Base-by-base conservation (phyloP, 2,888 invertebrate genomes). In the Pheosia gnoma region DNA sequence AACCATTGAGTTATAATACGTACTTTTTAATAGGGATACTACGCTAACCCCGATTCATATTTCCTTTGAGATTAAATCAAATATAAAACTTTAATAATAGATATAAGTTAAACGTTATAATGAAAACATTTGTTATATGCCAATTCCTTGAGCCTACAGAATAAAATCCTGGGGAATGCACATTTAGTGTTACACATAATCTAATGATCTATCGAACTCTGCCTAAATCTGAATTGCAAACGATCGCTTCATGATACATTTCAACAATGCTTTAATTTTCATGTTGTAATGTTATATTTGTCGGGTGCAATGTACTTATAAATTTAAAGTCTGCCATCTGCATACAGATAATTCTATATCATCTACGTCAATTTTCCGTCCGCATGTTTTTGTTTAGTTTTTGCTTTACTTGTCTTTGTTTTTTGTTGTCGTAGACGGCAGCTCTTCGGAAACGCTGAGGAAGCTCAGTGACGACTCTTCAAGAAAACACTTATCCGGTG, bases 401-500 rank as follows among this genome's bases (percentile, higher is more conserved):
- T 86, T 85, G 93, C 93, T 92, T 92, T 91, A 93, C 78, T 84
- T 92, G 92, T 90, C 74, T 86, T 85, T 84, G 81, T 89, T 90
- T 75, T 89, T 90, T 90, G 87, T 93, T 92, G 87, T 89, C 91
- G 73, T 93, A 94, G 94, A 94, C 93, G 90, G 91, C 89, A 90
- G 94, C 72, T 86, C 91, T 49, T 83, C 92, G 81, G 94, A 94
- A 79, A 85, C 91, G 70, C 83, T 88, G 75, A 88, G 94, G 85
- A 94, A 93, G 79, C 85, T 90, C 73, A 94, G 94, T 79, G 93
- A 94, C 87, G 94, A 94, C 77, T 90, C 88, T 70, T 94, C 94
- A 67, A 89, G 94, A 88, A 94, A 94, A 88, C 93, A 93, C 83
- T 86, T 94, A 77, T 93, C 94, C 87, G 94, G 94, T 94, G 83